phyloP scores from a whole-genome alignment of 2,113 vertebrate genomes.

The Anhinga rufa region DNA sequence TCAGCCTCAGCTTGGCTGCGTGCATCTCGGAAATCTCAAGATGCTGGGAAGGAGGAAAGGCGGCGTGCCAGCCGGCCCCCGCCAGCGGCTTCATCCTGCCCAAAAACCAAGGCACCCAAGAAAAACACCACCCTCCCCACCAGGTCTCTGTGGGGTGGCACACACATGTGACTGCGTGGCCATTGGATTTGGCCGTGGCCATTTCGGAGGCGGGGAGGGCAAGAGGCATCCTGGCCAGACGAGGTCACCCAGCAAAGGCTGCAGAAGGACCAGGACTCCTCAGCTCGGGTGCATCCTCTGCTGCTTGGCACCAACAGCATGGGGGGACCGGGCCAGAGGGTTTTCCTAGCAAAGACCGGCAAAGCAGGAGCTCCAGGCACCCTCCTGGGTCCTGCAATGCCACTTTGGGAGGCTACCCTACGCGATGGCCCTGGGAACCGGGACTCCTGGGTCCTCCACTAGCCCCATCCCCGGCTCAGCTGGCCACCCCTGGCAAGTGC shows the following conservation, averaged over 20 bases:
- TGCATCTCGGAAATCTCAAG: neutral
- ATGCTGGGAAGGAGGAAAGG: conserved; percentile 35
- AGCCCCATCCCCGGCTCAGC: neutral
- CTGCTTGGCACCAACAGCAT: neutral
- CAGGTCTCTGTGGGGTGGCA: neutral
- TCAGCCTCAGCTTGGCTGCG: conserved; percentile 1
- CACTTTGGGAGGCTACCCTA: neutral
- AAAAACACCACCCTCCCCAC: neutral
- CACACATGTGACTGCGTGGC: neutral
- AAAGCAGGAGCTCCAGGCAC: neutral
- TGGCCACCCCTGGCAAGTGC: neutral
- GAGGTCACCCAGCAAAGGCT: neutral
- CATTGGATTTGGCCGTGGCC: neutral
- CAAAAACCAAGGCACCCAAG: neutral
- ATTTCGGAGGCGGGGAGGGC: neutral
- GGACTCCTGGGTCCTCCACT: neutral
- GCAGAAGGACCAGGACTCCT: neutral
- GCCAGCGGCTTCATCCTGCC: neutral
- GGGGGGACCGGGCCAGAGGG: neutral
- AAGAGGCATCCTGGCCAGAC: neutral
- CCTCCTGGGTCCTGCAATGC: neutral
- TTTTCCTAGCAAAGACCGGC: neutral
- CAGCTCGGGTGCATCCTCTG: neutral
- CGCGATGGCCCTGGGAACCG: neutral
- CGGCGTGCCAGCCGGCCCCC: neutral